These are phyloP conservation scores for human DNA, from an alignment of 2,113 vertebrate genomes.

Conservation along the genomic window DNA sequence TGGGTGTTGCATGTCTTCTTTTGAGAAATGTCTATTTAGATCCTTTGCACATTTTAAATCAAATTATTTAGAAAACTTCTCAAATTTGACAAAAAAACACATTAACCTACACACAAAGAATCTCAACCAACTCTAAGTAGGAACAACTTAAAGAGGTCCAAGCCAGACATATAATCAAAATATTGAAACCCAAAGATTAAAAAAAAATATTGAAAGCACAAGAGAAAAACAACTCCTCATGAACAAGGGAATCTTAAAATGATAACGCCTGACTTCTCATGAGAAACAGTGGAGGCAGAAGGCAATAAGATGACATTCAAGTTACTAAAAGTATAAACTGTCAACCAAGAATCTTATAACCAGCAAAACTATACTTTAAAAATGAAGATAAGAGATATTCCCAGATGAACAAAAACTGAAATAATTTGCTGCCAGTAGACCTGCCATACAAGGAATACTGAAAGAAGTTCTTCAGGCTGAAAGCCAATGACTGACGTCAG, in stretches of 20 bases:
- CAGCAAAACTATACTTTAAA: slow-evolving; percentile 19
- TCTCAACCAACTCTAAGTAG: background rate
- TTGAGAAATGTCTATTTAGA: background rate
- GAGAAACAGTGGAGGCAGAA: background rate
- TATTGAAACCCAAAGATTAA: background rate
- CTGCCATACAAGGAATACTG: background rate
- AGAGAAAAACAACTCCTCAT: background rate
- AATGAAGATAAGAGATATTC: background rate
- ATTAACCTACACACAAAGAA: background rate
- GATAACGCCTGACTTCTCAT: background rate
- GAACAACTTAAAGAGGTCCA: background rate
- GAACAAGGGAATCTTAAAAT: background rate
- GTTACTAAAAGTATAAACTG: background rate
- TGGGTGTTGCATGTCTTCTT: background rate
- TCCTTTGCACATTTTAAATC: background rate
- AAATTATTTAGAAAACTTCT: background rate
- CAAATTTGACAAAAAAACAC: background rate
- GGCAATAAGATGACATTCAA: background rate
- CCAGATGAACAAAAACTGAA: background rate
- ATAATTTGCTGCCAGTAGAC: background rate
- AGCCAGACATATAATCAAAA: background rate
- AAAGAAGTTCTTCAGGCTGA: background rate
- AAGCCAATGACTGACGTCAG: background rate
- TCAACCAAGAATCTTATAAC: background rate
- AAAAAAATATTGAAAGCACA: background rate